Evolutionary conservation across 2,888 invertebrate species (phyloP), one percentile per base, ranked within the genome.

Genomic region (Polydrusus cervinus): DNA sequence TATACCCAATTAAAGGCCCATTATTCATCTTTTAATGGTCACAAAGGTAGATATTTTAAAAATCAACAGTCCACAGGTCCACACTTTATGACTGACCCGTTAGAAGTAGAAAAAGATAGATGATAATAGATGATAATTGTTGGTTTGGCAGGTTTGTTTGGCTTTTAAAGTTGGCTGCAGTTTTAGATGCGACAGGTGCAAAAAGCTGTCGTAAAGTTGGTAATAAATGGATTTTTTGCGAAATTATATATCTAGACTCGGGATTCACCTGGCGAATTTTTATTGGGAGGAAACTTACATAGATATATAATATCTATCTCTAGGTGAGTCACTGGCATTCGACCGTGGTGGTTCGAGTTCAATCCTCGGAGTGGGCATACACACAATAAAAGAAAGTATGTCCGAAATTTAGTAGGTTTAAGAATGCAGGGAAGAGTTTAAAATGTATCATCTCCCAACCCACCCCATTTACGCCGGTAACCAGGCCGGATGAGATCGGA

Each of bases 11-110:
- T 82, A 81, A 79, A 78, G 64, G 65, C 65, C 78, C 78, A 80
- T 80, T 80, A 80, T 76, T 81, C 81, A 81, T 79, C 72, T 80
- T 78, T 79, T 80, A 79, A 80, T 80, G 76, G 78, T 53, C 69
- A 16, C 18, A 45, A 61, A 75, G 71, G 71, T 66, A 62, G 66
- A 72, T 67, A 72, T 72, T 72, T 67, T 25, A 51, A 72, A 72
- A 72, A 72, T 67, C 72, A 72, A 72, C 72, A 65, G 57, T 30
- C 45, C 51, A 60, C 67, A 34, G 55, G 57, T 30, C 45, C 51
- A 60, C 67, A 34, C 64, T 62, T 64, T 71, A 71, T 30, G 71
- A 55, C 13, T 3, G 18, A 38, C 51, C 53, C 18, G 38, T 53
- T 64, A 18, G 51, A 65, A 11, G 40, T 11, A 40, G 9, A 66